Evolutionary conservation across 2,888 invertebrate species (phyloP).

Genomic region (Andrena fulva): DNA sequence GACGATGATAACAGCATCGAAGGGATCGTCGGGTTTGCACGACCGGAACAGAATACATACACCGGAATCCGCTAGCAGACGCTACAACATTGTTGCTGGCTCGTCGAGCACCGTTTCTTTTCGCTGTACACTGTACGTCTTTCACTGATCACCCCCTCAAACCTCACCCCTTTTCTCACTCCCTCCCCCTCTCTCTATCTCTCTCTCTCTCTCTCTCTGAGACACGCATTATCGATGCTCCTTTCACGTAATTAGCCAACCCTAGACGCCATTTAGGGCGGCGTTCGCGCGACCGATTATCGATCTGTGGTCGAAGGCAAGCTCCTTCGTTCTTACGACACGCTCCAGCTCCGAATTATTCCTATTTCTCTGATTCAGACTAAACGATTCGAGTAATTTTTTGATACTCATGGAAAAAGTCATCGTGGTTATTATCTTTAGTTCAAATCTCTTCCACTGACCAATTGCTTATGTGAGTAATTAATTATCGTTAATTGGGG

Average conservation of each 20-base stretch:
- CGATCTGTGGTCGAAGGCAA: constrained; percentile 63
- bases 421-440: too few relatives aligned
- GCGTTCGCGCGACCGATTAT: constrained; percentile 42
- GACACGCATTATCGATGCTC: constrained; percentile 61
- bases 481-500: constrained; percentile 62
- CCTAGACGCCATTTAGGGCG: constrained; percentile 49
- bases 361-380: too few relatives aligned
- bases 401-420: too few relatives aligned
- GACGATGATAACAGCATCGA: constrained; percentile 29
- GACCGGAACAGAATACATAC: constrained; percentile 13
- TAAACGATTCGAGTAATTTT: too few relatives aligned
- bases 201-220: constrained; percentile 42
- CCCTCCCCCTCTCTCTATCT: not conserved
- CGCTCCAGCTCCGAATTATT: not conserved
- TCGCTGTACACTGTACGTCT: not conserved
- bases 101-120: constrained; percentile 45
- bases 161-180: too few relatives aligned
- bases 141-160: not conserved
- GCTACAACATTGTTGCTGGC: constrained; percentile 55
- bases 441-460: not conserved
- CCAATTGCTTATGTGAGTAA: constrained; percentile 29
- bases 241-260: constrained; percentile 62
- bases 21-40: constrained; percentile 22
- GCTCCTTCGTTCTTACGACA: not conserved
- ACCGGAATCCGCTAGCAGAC: constrained; percentile 13